Base-by-base conservation (phyloP, 64 coral and sea anemone species). In the Actinia equina region DNA sequence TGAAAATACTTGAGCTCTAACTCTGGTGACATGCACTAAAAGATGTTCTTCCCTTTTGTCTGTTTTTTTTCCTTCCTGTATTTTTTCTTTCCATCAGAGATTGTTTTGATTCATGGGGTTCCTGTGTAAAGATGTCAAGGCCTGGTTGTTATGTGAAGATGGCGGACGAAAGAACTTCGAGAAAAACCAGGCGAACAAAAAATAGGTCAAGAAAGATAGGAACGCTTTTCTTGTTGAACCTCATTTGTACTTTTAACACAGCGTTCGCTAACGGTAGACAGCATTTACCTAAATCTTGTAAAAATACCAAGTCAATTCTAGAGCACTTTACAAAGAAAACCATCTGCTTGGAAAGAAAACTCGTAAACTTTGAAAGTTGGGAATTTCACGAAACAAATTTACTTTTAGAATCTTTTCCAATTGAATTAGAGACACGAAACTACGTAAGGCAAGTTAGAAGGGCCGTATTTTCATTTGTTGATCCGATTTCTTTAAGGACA, bases 391-490 rank as follows among this genome's bases (percentile, higher is more conserved):
- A 84, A 20, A 88, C 17, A 46, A 95, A 64, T 84, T n/a, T 81
- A 8, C 85, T 93, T 4, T 42, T 88, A 55, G 59, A 90, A 64
- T 85, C 43, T 37, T 90, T 96, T 70, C 91, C 88, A 67, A 25
- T 93, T 53, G 94, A 93, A 53, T 25, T 44, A 27, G 91, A 96
- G 84, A 90, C 51, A 49, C 78, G 62, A 90, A 96, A 93, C 43
- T 93, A 81, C 78, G 65, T 93, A 11, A 87, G 94, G 80, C 83
- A 93, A 89, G 94, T 96, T 13, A 62, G 63, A 44, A 89, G 85
- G 20, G 90, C 49, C 63, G 55, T 93, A 18, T 98, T 98, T 94
- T 98, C 92, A 2, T 80, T 54, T 41, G 95, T 92, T 6, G 26
- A 83, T 19, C 92, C 92, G 27, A 43, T 76, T 61, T 63, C 65